Base-by-base conservation (phyloP, 1,140 invertebrate species). In the Melipona quadrifasciata region DNA sequence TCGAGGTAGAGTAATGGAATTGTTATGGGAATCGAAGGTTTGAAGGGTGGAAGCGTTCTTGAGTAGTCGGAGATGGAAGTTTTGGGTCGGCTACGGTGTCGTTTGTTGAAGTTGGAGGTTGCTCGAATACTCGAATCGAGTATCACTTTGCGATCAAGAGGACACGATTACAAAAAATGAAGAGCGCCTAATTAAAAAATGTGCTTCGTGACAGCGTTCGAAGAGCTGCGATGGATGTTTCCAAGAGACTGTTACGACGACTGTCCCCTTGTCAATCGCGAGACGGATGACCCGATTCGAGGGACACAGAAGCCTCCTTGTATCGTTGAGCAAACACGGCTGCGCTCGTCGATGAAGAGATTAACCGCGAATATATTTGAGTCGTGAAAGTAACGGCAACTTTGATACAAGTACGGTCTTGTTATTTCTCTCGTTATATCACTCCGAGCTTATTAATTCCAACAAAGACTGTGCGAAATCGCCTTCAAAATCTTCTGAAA, bases 1-100 rank as follows among this genome's bases (percentile, higher is more conserved):
- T 53, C 47, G 71, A 53, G 71, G 51, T 19, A 27, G 72, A 73
- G 27, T 73, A 73, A 73, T 73, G 72, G 72, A 73, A 73, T 55
- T 73, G 72, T 73, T 73, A 73, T 73, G 72, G 72, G 72, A 24
- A 24, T 39, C 31, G 67, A 70, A 24, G 67, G 34, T 21, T 55
- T 24, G 6, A 1, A 27, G 39, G 47, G 51, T 73, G 51, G 71
- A 24, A 17, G 27, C 53, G 51, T 73, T 73, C 47, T 73, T 31
- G 72, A 73, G 51, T 73, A 55, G 51, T 73, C 16, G 47, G 47
- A 17, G 27, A 73, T 73, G 72, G 27, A 73, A 73, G 47, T 55
- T 55, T 31, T 19, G 51, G 72, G 11, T 31, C 11, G n/a, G 71
- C 8, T 53, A 39, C n/a, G 47, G 17, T 27, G 57, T 27, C 39